A percentile compares a stretch with the other conserved stretches of the same genome.
Evolutionary conservation across 1,140 invertebrate genomes (phyloP).

Genomic region (Hycleus phaleratus): DNA sequence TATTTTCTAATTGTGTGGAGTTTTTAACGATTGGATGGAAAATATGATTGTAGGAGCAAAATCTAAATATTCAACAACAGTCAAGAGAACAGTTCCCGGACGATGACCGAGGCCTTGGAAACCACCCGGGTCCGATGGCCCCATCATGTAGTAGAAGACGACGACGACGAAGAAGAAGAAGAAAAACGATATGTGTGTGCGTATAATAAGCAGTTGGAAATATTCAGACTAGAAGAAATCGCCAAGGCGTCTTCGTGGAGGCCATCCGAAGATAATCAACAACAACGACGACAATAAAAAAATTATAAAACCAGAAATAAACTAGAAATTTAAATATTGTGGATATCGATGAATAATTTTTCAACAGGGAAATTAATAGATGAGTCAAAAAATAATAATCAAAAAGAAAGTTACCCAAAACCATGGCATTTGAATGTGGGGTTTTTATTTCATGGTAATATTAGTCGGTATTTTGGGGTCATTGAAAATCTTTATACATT

Average conservation of each 20-base stretch:
- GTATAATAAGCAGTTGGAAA: too few relatives aligned
- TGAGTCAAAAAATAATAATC: too few relatives aligned
- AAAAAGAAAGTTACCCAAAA: slow-evolving; percentile 6
- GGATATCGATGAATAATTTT: too few relatives aligned
- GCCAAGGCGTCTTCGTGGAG: too few relatives aligned
- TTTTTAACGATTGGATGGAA: too few relatives aligned
- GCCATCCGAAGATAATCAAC: too few relatives aligned
- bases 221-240: too few relatives aligned
- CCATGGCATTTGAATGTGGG: slow-evolving; percentile 18
- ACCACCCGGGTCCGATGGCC: slow-evolving; percentile 19
- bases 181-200: neutral
- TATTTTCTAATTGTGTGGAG: too few relatives aligned
- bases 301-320: too few relatives aligned
- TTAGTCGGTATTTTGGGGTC: slow-evolving; percentile 30
- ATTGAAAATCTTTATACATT: slow-evolving; percentile 28
- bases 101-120: slow-evolving; percentile 21
- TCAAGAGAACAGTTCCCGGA: slow-evolving; percentile 12
- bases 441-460: slow-evolving; percentile 15
- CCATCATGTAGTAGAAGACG: neutral
- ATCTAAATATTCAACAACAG: neutral
- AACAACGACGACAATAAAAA: too few relatives aligned
- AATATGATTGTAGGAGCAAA: neutral
- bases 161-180: slow-evolving; percentile 4
- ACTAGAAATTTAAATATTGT: too few relatives aligned
- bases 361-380: too few relatives aligned